phyloP scores from a whole-genome alignment of 2,113 vertebrate genomes.

The Ceratotherium simum region DNA sequence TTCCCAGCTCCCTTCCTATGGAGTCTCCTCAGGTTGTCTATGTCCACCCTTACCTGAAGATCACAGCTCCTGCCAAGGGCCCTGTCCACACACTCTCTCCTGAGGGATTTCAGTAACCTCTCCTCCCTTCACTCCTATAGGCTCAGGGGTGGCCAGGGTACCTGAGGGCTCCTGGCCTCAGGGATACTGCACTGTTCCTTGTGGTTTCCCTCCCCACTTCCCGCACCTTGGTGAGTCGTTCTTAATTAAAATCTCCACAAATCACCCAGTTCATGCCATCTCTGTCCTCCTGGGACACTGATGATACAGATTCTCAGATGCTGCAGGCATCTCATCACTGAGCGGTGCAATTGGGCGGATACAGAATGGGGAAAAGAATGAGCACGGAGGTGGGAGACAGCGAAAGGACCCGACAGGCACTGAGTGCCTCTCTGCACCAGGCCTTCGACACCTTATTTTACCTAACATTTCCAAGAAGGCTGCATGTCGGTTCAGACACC shows the following conservation, averaged over 20 bases:
- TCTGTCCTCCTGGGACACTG: background rate
- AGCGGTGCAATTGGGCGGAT: background rate
- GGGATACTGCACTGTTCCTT: background rate
- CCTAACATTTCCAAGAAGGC: background rate
- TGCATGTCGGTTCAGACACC: background rate
- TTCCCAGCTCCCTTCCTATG: background rate
- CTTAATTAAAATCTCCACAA: background rate
- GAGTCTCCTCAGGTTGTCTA: background rate
- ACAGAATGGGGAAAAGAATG: background rate
- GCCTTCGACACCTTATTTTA: background rate
- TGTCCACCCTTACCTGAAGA: background rate
- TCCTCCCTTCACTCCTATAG: background rate
- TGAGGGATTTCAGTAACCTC: background rate
- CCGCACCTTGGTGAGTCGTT: background rate
- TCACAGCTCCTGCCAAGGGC: background rate
- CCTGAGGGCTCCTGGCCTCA: background rate
- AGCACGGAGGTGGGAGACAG: background rate
- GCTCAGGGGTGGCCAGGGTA: background rate
- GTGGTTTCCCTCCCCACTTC: background rate
- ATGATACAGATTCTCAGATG: background rate
- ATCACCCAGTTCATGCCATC: background rate
- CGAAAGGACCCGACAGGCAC: rapidly evolving
- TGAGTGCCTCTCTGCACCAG: background rate
- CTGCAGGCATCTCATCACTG: background rate
- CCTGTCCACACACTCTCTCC: background rate